Conservation (phyloP, 2,113 vertebrate species). For the Coptodon rendalli region DNA sequence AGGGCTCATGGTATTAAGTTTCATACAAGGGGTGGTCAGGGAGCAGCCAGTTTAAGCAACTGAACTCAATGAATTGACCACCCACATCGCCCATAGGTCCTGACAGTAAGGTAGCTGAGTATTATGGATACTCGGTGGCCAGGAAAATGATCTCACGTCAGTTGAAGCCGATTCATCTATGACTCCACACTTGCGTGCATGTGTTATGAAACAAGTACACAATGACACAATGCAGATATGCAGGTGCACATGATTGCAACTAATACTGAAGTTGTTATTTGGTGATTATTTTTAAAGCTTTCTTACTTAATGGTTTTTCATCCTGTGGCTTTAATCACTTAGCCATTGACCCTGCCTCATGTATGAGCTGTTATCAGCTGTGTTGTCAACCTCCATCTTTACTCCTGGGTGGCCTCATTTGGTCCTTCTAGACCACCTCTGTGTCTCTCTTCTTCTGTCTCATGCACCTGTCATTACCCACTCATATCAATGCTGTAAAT, state of each 20-base stretch:
- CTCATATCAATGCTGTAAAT: slow-evolving; percentile 9
- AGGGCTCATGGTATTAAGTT: slow-evolving; percentile 50
- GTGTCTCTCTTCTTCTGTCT: slow-evolving; percentile 2
- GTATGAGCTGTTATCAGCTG: slow-evolving; percentile 42
- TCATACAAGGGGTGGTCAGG: slow-evolving; percentile 40
- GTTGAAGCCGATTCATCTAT: slow-evolving; percentile 7
- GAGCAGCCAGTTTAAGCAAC: slow-evolving; percentile 56
- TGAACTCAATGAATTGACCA: slow-evolving; percentile 50
- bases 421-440: slow-evolving; percentile 25
- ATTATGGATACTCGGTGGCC: slow-evolving; percentile 48
- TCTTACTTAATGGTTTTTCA: slow-evolving; percentile 6
- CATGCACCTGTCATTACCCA: slow-evolving; percentile 41
- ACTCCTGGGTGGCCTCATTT: slow-evolving; percentile 16
- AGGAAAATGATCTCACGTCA: slow-evolving; percentile 15
- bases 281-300: background rate
- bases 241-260: background rate
- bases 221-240: background rate
- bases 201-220: background rate
- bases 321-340: slow-evolving; percentile 18
- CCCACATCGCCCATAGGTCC: slow-evolving; percentile 40
- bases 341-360: slow-evolving; percentile 29
- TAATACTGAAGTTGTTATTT: background rate
- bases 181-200: background rate
- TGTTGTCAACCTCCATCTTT: slow-evolving; percentile 48
- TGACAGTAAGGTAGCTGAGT: slow-evolving; percentile 48